Evolutionary conservation across 2,113 vertebrate genomes (phyloP), one percentile per base, ranked within the genome.

Genomic region (Megaleporinus macrocephalus): DNA sequence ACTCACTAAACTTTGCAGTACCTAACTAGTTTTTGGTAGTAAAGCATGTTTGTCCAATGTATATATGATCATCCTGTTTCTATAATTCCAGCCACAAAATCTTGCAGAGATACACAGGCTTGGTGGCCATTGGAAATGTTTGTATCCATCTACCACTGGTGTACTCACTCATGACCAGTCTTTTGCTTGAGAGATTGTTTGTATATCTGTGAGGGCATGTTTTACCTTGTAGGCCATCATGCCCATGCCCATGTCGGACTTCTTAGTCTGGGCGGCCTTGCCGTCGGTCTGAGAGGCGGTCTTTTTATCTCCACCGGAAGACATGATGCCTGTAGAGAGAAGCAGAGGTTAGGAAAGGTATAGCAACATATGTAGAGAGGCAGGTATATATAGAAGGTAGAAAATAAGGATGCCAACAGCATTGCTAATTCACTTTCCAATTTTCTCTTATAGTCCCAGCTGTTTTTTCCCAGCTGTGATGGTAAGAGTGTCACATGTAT

Each of bases 241-340:
- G 85, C 94, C 93, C 79, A 90, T 92, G 87, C 94, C 93, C 76
- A 90, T 92, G 84, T 95, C 93, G 33, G 92, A 91, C 88, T 93
- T 95, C 92, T 94, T 95, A 90, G 88, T 85, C 86, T 92, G 94
- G 80, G 89, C 87, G 44, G 89, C 89, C 85, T 93, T 95, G 61
- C 94, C 94, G 27, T 95, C 94, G 29, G 94, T 94, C 90, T 95
- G 93, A 89, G 94, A 94, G 76, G 94, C 88, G 65, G 90, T 83
- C 89, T 94, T 94, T 87, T 94, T 94, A 80, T 95, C 94, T 89
- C 89, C 91, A 82, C 86, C 93, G 89, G 93, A 85, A 84, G 89
- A 95, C 94, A 95, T 95, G 91, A 89, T 92, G 89, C 86, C 93
- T 94, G 86, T 16, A 51, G 47, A 65, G 49, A n/a, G 10, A 80